Evolutionary conservation across 2,113 vertebrate species (phyloP).

Genomic region (Cyrtonyx montezumae): DNA sequence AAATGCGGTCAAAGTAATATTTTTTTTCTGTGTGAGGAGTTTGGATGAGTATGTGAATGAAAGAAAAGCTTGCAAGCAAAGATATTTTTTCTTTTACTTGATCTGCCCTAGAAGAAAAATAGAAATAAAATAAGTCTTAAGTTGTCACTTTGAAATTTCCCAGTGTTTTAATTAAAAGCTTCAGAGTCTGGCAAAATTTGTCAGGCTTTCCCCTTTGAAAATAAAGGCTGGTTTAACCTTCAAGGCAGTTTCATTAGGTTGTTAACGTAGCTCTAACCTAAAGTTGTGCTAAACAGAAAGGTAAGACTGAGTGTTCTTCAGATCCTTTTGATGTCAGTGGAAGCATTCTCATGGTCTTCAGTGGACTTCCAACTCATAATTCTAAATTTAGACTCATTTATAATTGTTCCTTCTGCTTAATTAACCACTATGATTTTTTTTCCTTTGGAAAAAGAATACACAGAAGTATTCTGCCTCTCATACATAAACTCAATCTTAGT

Average conservation of each 20-base stretch:
- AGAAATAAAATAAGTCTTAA: not conserved
- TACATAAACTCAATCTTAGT: not conserved
- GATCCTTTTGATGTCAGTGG: not conserved
- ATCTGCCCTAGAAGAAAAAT: not conserved
- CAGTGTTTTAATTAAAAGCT: slow-evolving; percentile 66
- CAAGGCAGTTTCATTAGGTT: not conserved
- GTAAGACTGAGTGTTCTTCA: not conserved
- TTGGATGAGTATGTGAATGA: not conserved
- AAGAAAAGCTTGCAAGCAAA: slow-evolving; percentile 7
- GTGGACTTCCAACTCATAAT: not conserved
- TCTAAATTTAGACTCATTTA: not conserved
- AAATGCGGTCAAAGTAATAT: not conserved
- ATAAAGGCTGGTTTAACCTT: not conserved
- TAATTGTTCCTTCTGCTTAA: not conserved
- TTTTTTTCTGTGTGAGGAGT: not conserved
- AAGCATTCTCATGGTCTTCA: not conserved
- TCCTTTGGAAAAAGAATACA: not conserved
- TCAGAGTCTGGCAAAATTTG: slow-evolving; percentile 39
- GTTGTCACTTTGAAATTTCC: slow-evolving; percentile 57
- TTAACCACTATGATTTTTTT: not conserved
- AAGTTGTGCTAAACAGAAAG: not conserved
- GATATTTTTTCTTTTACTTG: not conserved
- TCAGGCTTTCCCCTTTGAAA: slow-evolving; percentile 13
- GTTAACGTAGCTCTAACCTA: not conserved
- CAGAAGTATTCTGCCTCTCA: not conserved